Evolutionary conservation across 2,888 invertebrate genomes (phyloP).

Genomic region (Elmis aenea): DNA sequence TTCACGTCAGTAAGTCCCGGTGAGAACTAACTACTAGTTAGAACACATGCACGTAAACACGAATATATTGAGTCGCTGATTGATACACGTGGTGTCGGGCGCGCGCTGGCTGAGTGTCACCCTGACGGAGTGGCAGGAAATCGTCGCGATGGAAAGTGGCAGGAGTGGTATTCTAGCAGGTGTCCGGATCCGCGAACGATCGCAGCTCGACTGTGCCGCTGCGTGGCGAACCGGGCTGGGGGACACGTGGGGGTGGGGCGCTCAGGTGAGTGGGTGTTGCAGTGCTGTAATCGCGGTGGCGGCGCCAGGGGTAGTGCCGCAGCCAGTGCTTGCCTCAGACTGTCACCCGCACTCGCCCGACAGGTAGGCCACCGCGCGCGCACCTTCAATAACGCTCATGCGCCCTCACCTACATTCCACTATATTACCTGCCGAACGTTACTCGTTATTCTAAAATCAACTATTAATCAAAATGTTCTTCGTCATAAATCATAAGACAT

Average conservation of each 20-base stretch:
- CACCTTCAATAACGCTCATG: slow-evolving; percentile 17
- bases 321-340: slow-evolving; percentile 49
- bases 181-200: slow-evolving; percentile 31
- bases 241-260: slow-evolving; percentile 53
- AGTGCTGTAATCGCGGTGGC: slow-evolving; percentile 46
- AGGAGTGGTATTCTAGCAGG: slow-evolving; percentile 16
- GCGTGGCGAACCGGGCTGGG: slow-evolving; percentile 39
- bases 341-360: slow-evolving; percentile 48
- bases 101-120: slow-evolving; percentile 16
- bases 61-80: slow-evolving; percentile 13
- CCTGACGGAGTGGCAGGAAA: slow-evolving; percentile 17
- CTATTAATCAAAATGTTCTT: too few species aligned
- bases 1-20: slow-evolving; percentile 36
- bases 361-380: slow-evolving; percentile 26
- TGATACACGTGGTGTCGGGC: slow-evolving; percentile 12
- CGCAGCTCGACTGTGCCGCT: slow-evolving; percentile 36
- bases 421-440: background rate
- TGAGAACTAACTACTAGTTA: slow-evolving; percentile 11
- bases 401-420: slow-evolving; percentile 12
- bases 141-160: slow-evolving; percentile 16
- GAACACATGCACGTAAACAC: slow-evolving; percentile 24
- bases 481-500: too few species aligned
- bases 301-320: slow-evolving; percentile 56
- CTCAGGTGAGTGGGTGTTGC: slow-evolving; percentile 56
- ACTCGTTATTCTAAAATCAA: background rate